A percentile compares a stretch with the other conserved stretches of the same genome.
Conservation (phyloP, 2,888 invertebrate genomes). For the Yponomeuta plumbellus region DNA sequence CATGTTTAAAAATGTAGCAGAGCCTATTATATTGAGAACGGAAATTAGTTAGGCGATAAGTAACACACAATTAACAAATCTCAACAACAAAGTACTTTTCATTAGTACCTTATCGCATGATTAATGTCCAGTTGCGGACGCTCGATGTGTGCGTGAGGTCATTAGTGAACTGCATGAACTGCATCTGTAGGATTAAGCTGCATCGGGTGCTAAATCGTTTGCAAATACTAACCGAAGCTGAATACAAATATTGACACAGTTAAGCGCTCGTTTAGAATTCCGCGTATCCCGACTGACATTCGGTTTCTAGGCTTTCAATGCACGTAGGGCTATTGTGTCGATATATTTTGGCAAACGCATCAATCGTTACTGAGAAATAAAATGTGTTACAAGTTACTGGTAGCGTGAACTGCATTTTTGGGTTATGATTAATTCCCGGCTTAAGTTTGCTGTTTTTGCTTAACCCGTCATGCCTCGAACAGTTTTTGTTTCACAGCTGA, state of each 20-base stretch:
- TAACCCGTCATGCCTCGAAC: too few relatives aligned
- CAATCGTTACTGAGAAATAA: not conserved
- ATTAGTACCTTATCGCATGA: too few relatives aligned
- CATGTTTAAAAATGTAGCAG: too few relatives aligned
- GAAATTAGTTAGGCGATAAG: too few relatives aligned
- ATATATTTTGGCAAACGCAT: not conserved
- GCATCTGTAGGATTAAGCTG: not conserved
- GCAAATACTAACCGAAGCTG: conserved; percentile 20
- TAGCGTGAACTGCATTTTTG: too few relatives aligned
- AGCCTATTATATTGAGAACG: too few relatives aligned
- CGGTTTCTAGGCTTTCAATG: not conserved
- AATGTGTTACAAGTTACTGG: not conserved
- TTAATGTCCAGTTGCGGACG: too few relatives aligned
- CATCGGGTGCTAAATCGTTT: conserved; percentile 17
- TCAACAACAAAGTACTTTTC: too few relatives aligned
- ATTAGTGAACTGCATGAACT: not conserved
- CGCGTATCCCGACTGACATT: not conserved
- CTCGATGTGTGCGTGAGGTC: not conserved
- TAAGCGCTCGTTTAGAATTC: conserved; percentile 5
- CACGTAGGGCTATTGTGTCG: not conserved
- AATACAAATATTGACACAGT: conserved; percentile 20
- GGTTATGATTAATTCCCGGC: too few relatives aligned
- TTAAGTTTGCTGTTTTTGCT: too few relatives aligned
- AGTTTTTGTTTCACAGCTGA: too few relatives aligned
- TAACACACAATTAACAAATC: too few relatives aligned